Evolutionary conservation across 2,888 invertebrate species (phyloP), one percentile per base, ranked within the genome.

Genomic region (Rhodophaea formosa): DNA sequence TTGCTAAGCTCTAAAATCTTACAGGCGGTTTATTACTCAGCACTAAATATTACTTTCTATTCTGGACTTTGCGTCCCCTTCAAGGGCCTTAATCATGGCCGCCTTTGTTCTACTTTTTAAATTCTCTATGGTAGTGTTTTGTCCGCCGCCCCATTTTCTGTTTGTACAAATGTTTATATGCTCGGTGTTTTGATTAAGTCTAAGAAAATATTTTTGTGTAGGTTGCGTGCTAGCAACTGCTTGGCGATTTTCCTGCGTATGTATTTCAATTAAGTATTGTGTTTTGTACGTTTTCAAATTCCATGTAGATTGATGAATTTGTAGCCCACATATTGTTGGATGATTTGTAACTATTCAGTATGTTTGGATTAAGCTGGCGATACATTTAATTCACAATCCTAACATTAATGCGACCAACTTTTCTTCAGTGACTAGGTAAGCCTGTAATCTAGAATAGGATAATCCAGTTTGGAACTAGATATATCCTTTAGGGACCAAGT

Each of bases 51-150:
- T 29, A 53, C 44, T 53, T 30, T 44, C n/a, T n/a, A 42, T 54
- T 15, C 53, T 53, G 53, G 56, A 8, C 53, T 35, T 16, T 49
- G 49, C 52, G 2, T 39, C 61, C 42, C 62, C 57, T 57, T 52
- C 59, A 58, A 49, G 45, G 59, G 57, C 59, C 62, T 64, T 61
- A 64, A 64, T 60, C 62, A 56, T 49, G 52, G 57, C n/a, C 53
- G 53, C 54, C 55, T 64, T 62, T 62, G 58, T 61, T 62, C 56
- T 62, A 57, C 57, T 61, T 60, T 57, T 58, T 62, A 59, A 61
- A 61, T 57, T 58, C 53, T 56, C 53, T 58, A 57, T 54, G 51
- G 57, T 43, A 44, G 15, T 43, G 30, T 53, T 30, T 53, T 43
- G 53, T 53, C 30, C 42, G 5, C 53, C 51, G 54, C 59, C 44